Evolutionary conservation across 2,113 vertebrate genomes (phyloP), one percentile per base, ranked within the genome.

Genomic region (Lophura nycthemera): DNA sequence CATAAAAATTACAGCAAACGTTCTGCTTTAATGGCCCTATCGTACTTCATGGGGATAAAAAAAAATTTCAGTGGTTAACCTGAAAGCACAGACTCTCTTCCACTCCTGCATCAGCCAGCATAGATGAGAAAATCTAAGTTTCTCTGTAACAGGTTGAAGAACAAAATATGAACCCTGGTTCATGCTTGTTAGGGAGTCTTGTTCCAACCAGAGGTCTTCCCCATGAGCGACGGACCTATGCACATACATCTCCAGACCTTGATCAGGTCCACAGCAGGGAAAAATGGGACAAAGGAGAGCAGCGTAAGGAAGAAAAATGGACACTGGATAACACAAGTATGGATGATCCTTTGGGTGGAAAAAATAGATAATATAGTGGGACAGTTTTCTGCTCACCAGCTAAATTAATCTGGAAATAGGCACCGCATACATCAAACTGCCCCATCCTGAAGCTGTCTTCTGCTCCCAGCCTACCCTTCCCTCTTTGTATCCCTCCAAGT

Each of bases 1-100:
- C 11, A 76, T 43, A 91, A 92, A 92, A 83, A 83, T 50, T 52
- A 64, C 83, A 40, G 60, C 50, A 89, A 94, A 92, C 32, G 27
- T 79, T 79, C 81, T 75, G 56, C 52, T 88, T 81, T 67, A 89
- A 92, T 29, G 40, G 21, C 25, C 34, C 84, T 83, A 93, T 32
- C 71, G 56, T 34, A 67, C 67, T 90, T 84, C 52, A 80, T 10
- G 3, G n/a, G 54, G 29, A 76, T 50, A 54, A 40, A 91, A 90
- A 38, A 38, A 38, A 36, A 36, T 66, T 80, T 85, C 9, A 38
- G 16, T 71, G 67, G 10, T 63, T 17, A 36, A 82, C 54, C 52
- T 75, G 79, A 48, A 84, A 14, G 57, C 52, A 40, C 32, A 67
- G 69, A 72, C 71, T 84, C 54, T 47, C n/a, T 78, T 78, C 43